These are phyloP conservation scores for Cepphus grylle DNA, from an alignment of 2,113 vertebrate genomes.

Conservation along the genomic window DNA sequence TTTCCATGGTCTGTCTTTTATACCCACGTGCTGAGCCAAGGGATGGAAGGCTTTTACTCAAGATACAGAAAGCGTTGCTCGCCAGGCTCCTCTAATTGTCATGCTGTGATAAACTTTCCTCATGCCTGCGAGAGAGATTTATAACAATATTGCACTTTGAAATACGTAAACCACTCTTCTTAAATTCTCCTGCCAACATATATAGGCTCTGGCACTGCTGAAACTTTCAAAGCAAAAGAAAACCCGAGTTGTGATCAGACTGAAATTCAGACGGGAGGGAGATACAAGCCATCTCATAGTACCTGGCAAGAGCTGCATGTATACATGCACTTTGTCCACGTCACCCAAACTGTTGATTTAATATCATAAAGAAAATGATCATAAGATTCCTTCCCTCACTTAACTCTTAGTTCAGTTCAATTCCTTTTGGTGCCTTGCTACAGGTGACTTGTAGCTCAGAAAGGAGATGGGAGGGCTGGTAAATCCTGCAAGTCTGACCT, in stretches of 20 bases:
- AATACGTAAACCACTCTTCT: background rate
- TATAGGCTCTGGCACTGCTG: background rate
- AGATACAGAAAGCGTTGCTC: background rate
- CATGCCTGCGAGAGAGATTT: background rate
- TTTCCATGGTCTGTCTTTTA: background rate
- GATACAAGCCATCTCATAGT: background rate
- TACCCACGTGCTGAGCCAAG: background rate
- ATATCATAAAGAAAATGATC: background rate
- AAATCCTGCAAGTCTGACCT: background rate
- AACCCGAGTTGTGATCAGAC: background rate
- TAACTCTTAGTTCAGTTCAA: background rate
- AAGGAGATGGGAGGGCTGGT: background rate
- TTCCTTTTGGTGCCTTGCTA: background rate
- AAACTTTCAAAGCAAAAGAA: background rate
- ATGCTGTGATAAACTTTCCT: background rate
- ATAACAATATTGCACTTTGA: background rate
- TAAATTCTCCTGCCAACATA: background rate
- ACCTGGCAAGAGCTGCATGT: background rate
- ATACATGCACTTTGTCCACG: background rate
- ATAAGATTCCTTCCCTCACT: background rate
- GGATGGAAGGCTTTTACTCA: background rate
- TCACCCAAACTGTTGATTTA: background rate
- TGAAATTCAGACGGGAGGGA: background rate
- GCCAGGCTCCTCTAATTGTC: background rate
- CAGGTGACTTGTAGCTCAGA: background rate